Percentiles rank a stretch among this genome's conserved stretches.
These are phyloP conservation scores for Hanleya hanleyi DNA, from an alignment of 2,888 invertebrate genomes.

Conservation along the genomic window DNA sequence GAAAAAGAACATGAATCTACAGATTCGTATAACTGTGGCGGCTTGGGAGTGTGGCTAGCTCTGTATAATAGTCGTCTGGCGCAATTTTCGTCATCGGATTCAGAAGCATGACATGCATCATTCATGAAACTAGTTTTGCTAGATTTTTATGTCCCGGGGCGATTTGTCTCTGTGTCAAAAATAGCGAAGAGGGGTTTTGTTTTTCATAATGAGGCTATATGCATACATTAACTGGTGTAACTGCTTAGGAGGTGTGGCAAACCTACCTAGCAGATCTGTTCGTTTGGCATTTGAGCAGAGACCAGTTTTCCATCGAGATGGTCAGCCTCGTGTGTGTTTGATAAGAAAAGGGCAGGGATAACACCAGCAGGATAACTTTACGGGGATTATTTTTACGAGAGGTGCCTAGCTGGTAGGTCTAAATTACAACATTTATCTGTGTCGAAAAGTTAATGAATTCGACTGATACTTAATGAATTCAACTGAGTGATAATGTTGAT, in stretches of 20 bases:
- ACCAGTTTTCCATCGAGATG: no score
- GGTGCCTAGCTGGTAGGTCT: slow-evolving; percentile 10
- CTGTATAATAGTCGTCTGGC: neutral
- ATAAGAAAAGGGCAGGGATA: no score
- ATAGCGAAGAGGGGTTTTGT: neutral
- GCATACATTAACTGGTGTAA: neutral
- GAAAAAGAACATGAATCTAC: no score
- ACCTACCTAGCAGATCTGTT: neutral
- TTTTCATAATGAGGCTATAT: slow-evolving; percentile 7
- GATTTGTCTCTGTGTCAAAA: neutral
- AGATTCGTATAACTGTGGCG: no score
- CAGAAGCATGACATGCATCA: neutral
- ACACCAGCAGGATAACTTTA: no score
- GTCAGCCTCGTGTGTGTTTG: no score
- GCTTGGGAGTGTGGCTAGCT: no score
- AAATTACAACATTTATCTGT: neutral
- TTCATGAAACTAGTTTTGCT: neutral
- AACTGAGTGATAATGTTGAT: no score
- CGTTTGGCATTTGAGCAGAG: neutral
- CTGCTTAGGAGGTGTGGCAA: neutral
- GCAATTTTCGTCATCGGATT: neutral
- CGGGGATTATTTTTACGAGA: no score
- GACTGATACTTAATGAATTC: neutral
- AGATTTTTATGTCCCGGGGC: slow-evolving; percentile 1
- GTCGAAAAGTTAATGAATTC: neutral